Conservation (phyloP, 1,140 invertebrate species). For the Megathymus violae region DNA sequence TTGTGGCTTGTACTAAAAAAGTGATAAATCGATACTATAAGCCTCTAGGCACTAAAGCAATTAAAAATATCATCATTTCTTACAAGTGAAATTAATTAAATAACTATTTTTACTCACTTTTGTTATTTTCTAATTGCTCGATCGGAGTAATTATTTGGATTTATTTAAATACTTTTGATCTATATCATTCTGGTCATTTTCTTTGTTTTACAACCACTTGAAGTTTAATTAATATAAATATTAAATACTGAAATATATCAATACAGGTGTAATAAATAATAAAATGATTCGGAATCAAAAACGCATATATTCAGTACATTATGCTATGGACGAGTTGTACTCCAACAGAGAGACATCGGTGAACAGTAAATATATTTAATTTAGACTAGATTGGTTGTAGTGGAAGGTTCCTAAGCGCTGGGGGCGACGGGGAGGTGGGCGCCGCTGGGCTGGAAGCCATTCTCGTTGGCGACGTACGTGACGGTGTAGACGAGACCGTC, state of each 20-base stretch:
- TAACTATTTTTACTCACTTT: no score
- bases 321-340: slow-evolving; percentile 25
- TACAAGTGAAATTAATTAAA: no score
- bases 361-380: slow-evolving; percentile 36
- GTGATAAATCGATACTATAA: no score
- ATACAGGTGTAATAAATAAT: neutral
- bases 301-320: slow-evolving; percentile 42
- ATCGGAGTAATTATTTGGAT: no score
- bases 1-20: no score
- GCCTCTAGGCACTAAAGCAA: no score
- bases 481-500: slow-evolving; percentile 88
- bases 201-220: no score
- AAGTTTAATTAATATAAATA: neutral
- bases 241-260: no score
- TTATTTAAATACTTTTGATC: no score
- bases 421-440: slow-evolving; percentile 84
- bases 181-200: no score
- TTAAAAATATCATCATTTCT: no score
- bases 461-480: slow-evolving; percentile 83
- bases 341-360: slow-evolving; percentile 39
- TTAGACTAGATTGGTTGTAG: slow-evolving; percentile 42
- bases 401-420: slow-evolving; percentile 6
- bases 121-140: no score
- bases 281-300: slow-evolving; percentile 27
- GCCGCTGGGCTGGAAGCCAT: slow-evolving; percentile 85